Evolutionary conservation across 2,797 vertebrate genomes (phyloP).

Genomic region (Gephyroberyx darwinii): DNA sequence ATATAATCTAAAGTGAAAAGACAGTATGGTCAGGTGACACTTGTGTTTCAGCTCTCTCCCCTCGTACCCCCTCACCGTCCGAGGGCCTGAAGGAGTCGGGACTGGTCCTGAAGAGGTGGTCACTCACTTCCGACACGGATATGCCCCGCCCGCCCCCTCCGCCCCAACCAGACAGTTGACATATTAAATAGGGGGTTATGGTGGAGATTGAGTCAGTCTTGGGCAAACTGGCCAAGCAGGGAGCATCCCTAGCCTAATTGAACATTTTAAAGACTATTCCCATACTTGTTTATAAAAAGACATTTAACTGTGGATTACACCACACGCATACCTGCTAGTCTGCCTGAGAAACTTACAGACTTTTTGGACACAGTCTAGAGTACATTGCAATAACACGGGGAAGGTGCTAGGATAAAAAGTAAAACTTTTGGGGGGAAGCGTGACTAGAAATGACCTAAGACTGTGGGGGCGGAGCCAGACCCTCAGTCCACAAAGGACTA

Average conservation of each 20-base stretch:
- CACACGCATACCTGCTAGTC: slow-evolving; percentile 87
- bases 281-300: slow-evolving; percentile 79
- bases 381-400: slow-evolving; percentile 75
- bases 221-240: slow-evolving; percentile 85
- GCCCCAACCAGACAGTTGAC: slow-evolving; percentile 89
- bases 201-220: slow-evolving; percentile 89
- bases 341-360: slow-evolving; percentile 89
- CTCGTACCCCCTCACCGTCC: slow-evolving; percentile 87
- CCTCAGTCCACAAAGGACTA: slow-evolving; percentile 80
- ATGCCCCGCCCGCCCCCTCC: slow-evolving; percentile 79
- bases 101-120: slow-evolving; percentile 99
- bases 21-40: slow-evolving; percentile 97
- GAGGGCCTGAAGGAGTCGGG: slow-evolving; percentile 95
- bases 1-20: slow-evolving; percentile 86
- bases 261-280: slow-evolving; percentile 92
- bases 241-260: slow-evolving; percentile 92
- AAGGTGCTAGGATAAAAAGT: slow-evolving; percentile 77
- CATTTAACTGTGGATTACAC: slow-evolving; percentile 90
- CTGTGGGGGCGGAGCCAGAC: slow-evolving; percentile 90
- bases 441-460: slow-evolving; percentile 72
- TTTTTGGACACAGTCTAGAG: slow-evolving; percentile 83
- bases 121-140: slow-evolving; percentile 87
- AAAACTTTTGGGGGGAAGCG: slow-evolving; percentile 73
- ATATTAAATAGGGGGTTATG: slow-evolving; percentile 89
- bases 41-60: slow-evolving; percentile 98